Evolutionary conservation across 2,797 vertebrate genomes (phyloP).

Genomic region (Enteromius thamalakanensis): DNA sequence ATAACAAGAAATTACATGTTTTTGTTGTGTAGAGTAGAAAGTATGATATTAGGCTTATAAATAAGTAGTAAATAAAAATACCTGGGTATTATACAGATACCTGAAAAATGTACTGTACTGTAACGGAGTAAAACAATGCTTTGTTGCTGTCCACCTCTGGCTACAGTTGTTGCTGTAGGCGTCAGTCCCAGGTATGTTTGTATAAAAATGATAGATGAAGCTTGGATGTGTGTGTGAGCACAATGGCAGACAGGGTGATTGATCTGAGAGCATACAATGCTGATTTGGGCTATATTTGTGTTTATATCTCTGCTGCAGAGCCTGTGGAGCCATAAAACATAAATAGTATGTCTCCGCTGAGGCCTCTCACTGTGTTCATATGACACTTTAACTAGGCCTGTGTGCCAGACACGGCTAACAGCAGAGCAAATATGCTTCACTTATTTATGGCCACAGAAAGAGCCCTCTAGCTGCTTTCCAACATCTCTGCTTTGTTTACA

Average conservation of each 20-base stretch:
- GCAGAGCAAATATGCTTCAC: constrained; percentile 31
- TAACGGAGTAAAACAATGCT: background rate
- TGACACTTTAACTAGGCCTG: constrained; percentile 44
- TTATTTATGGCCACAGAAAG: constrained; percentile 48
- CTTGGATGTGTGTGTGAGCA: constrained; percentile 40
- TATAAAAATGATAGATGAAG: constrained; percentile 50
- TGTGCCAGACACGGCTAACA: constrained; percentile 42
- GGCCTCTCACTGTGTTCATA: constrained; percentile 36
- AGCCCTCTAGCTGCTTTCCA: constrained; percentile 26
- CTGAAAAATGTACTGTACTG: background rate
- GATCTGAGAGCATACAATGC: constrained; percentile 35
- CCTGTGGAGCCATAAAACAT: constrained; percentile 33
- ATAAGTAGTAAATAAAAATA: background rate
- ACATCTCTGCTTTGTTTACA: constrained; percentile 46
- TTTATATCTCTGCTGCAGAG: constrained; percentile 31
- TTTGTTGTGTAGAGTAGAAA: background rate
- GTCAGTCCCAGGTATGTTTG: background rate
- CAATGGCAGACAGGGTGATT: constrained; percentile 51
- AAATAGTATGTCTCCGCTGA: constrained; percentile 33
- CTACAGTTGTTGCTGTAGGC: background rate
- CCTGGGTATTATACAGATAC: background rate
- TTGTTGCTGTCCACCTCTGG: background rate
- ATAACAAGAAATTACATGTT: no score
- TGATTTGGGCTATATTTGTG: constrained; percentile 24
- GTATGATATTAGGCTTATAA: background rate